Percentiles rank a stretch among this genome's conserved stretches.
Evolutionary conservation across 2,797 vertebrate genomes (phyloP).

Genomic region (Pelobates cultripes): DNA sequence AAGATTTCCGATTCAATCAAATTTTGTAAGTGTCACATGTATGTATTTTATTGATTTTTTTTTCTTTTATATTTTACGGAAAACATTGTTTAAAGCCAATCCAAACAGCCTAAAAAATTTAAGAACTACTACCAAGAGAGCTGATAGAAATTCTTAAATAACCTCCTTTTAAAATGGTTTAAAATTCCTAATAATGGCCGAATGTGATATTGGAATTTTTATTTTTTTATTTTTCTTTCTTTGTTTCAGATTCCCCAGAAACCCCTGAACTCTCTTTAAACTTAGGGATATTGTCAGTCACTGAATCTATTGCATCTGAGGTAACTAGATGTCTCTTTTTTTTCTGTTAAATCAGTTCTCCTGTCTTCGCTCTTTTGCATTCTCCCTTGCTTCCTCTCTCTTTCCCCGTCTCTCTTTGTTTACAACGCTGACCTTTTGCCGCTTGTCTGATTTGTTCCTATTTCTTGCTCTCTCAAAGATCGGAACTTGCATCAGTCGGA

Average conservation of each 20-base stretch:
- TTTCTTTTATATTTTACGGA: no score
- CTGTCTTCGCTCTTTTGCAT: background rate
- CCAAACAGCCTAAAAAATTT: no score
- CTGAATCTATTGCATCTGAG: constrained; percentile 15
- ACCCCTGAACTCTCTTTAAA: constrained; percentile 18
- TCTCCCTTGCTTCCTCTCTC: background rate
- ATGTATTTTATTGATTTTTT: no score
- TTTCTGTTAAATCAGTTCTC: background rate
- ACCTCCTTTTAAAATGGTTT: no score
- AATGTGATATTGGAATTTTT: background rate
- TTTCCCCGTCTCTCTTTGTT: background rate
- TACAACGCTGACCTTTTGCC: background rate
- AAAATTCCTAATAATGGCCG: no score
- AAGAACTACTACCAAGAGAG: no score
- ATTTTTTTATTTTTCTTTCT: background rate
- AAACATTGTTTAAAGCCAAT: no score
- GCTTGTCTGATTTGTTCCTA: background rate
- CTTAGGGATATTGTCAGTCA: constrained; percentile 29
- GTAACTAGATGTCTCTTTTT: background rate
- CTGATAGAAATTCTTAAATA: no score
- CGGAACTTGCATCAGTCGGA: constrained; percentile 76
- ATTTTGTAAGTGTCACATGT: no score
- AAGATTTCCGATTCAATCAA: no score
- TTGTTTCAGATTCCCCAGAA: constrained; percentile 29
- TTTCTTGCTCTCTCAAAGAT: constrained; percentile 67